These are phyloP conservation scores for Pavo muticus DNA, from an alignment of 2,113 vertebrate species.

Conservation along the genomic window DNA sequence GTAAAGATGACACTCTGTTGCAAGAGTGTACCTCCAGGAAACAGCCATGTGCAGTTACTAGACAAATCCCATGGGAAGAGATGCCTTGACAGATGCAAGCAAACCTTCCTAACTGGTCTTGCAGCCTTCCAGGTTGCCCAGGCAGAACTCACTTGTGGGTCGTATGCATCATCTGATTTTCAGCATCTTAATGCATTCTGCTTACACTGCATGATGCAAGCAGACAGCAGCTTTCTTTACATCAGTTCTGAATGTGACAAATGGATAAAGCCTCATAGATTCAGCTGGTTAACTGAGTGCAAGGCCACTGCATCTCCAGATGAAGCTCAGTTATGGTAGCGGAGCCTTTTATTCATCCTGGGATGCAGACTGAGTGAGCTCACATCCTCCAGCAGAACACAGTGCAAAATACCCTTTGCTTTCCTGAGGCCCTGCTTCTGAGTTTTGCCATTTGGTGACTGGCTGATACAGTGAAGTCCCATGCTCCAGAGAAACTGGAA, in stretches of 20 bases:
- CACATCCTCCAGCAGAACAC: neutral
- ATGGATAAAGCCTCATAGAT: neutral
- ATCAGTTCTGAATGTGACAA: neutral
- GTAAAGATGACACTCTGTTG: neutral
- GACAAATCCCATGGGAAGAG: neutral
- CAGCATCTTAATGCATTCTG: neutral
- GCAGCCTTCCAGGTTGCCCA: neutral
- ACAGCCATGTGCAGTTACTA: neutral
- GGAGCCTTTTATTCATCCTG: neutral
- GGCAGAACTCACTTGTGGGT: neutral
- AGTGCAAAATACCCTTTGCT: neutral
- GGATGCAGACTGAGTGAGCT: neutral
- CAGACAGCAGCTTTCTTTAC: neutral
- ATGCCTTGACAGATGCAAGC: neutral
- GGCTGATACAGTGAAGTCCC: neutral
- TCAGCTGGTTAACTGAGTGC: neutral
- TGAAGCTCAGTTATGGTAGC: neutral
- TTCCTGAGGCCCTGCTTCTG: neutral
- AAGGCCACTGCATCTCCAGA: neutral
- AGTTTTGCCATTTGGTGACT: neutral
- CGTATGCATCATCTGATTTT: neutral
- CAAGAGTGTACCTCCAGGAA: neutral
- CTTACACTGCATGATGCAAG: neutral
- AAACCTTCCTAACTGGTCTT: neutral
- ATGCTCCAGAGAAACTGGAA: neutral